Evolutionary conservation across 2,888 invertebrate species (phyloP).

Genomic region (Agrochola litura): DNA sequence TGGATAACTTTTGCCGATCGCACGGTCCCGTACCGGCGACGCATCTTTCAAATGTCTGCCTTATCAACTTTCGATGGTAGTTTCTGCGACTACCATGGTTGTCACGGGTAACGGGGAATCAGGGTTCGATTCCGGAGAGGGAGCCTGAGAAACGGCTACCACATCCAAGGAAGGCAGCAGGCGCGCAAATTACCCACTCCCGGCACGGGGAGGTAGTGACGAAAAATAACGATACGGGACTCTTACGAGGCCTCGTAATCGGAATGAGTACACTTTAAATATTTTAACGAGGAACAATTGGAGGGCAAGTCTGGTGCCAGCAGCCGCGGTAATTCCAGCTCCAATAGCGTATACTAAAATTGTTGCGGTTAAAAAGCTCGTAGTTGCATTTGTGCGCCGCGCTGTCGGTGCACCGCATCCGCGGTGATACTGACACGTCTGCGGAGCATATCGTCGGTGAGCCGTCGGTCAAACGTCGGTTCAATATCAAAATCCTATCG

Average conservation of each 20-base stretch:
- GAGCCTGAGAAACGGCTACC: conserved; percentile 93
- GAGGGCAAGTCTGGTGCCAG: conserved; percentile 93
- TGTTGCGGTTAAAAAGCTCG: conserved; percentile 91
- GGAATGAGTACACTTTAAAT: conserved; percentile 90
- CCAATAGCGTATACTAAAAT: conserved; percentile 90
- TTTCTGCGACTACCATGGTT: conserved; percentile 75
- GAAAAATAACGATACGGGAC: conserved; percentile 92
- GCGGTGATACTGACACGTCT: conserved; percentile 67
- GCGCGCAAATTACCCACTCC: conserved; percentile 70
- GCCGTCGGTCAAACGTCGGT: too few relatives aligned
- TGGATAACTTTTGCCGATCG: conserved; percentile 70
- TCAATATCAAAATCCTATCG: too few relatives aligned
- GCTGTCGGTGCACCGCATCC: conserved; percentile 85
- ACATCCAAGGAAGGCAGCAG: conserved; percentile 93
- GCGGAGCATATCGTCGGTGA: too few relatives aligned
- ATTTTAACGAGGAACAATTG: conserved; percentile 91
- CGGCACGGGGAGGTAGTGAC: conserved; percentile 89
- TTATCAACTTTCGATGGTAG: conserved; percentile 11
- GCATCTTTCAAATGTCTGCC: conserved; percentile 16
- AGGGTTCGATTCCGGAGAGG: conserved; percentile 93
- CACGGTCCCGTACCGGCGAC: conserved; percentile 4
- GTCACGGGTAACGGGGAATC: conserved; percentile 94
- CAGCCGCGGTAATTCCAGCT: conserved; percentile 94
- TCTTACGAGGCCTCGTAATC: conserved; percentile 90
- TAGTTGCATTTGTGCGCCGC: conserved; percentile 83